phyloP scores from a whole-genome alignment of 2,888 invertebrate genomes.

The Galerucella nymphaeae region DNA sequence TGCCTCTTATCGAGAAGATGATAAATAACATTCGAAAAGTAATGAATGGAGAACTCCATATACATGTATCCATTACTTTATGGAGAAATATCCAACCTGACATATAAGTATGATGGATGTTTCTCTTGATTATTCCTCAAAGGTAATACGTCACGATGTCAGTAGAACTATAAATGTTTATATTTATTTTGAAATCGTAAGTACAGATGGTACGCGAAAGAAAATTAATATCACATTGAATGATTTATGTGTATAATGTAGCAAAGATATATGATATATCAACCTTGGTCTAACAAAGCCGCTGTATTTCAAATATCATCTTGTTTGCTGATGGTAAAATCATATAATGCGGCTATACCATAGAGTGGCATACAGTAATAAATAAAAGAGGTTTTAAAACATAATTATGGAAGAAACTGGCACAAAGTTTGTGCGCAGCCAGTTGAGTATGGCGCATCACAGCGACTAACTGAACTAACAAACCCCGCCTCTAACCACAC shows the following conservation, averaged over 20 bases:
- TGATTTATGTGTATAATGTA: background rate
- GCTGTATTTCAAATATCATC: too few relatives aligned
- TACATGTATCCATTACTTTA: slow-evolving; percentile 24
- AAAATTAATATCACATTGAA: slow-evolving; percentile 7
- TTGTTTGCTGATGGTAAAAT: too few relatives aligned
- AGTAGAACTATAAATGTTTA: slow-evolving; percentile 22
- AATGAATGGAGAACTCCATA: slow-evolving; percentile 7
- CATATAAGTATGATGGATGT: slow-evolving; percentile 40
- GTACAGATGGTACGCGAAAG: background rate
- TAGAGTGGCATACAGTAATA: too few relatives aligned
- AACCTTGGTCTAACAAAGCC: background rate
- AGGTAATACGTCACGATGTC: slow-evolving; percentile 19
- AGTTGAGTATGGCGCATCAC: too few relatives aligned
- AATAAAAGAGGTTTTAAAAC: too few relatives aligned
- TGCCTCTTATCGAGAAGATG: background rate
- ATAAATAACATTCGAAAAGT: slow-evolving; percentile 13
- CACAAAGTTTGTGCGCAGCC: too few relatives aligned
- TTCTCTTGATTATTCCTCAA: slow-evolving; percentile 20
- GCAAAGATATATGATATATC: background rate
- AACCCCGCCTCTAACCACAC: too few relatives aligned
- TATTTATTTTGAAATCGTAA: slow-evolving; percentile 13
- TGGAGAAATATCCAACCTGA: slow-evolving; percentile 36
- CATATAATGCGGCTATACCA: too few relatives aligned
- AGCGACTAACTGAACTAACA: too few relatives aligned
- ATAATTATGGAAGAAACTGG: too few relatives aligned